Evolutionary conservation across 2,888 invertebrate genomes (phyloP).

Genomic region (Orthonevra nobilis): DNA sequence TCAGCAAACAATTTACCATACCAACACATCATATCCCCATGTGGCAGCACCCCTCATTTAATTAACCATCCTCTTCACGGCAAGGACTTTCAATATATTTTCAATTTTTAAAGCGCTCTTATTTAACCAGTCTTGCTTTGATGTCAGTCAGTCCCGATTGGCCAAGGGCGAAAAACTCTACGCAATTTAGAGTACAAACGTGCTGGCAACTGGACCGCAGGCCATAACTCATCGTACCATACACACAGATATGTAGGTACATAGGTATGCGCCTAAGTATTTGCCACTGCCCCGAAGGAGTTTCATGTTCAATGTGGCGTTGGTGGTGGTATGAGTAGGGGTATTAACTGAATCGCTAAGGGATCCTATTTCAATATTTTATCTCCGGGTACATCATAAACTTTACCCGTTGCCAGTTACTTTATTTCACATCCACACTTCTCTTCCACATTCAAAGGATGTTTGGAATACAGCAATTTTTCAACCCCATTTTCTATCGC

Average conservation of each 20-base stretch:
- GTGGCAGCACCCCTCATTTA: background rate
- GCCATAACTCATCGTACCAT: conserved; percentile 46
- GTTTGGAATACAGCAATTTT: conserved; percentile 55
- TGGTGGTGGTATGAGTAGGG: conserved; percentile 11
- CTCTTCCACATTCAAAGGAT: conserved; percentile 62
- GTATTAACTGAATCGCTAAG: conserved; percentile 47
- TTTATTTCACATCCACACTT: conserved; percentile 16
- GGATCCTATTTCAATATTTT: conserved; percentile 70
- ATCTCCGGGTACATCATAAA: conserved; percentile 65
- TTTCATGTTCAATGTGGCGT: conserved; percentile 23
- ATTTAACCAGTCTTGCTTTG: conserved; percentile 36
- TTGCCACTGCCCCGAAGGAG: conserved; percentile 24
- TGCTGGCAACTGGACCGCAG: conserved; percentile 58
- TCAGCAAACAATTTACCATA: no score
- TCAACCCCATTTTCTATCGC: conserved; percentile 4
- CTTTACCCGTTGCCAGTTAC: conserved; percentile 51
- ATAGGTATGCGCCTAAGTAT: conserved; percentile 11
- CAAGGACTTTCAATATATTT: conserved; percentile 5
- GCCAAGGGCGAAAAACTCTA: conserved; percentile 39
- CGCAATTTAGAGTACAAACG: conserved; percentile 59
- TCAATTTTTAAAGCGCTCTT: background rate
- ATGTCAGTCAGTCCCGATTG: conserved; percentile 28
- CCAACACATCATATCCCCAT: no score
- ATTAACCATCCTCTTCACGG: conserved; percentile 7
- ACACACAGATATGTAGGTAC: conserved; percentile 35